Base-by-base conservation (phyloP, 1,140 invertebrate genomes). In the Brachionus manjavacas region DNA sequence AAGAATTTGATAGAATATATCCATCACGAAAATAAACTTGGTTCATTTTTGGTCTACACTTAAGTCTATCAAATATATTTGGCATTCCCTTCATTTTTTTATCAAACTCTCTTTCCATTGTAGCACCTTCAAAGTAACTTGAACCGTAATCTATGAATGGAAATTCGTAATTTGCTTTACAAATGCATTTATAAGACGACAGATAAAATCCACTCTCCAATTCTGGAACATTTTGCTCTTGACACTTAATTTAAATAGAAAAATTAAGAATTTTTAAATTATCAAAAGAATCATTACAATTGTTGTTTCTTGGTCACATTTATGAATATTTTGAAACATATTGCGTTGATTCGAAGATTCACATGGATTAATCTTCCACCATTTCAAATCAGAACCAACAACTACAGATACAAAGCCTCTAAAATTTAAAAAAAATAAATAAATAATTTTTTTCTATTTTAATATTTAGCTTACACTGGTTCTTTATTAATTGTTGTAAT, bases 321-420 rank as follows among this genome's bases (percentile, higher is more conserved):
- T 83, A 83, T 83, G 81, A 16, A 83, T 31, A 52, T 52, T 70
- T 20, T 83, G 81, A 55, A 83, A 83, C 39, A 70, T 70, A 31
- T 83, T 83, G 35, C 23, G 43, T 28, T 46, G 43, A n/a, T 46
- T 83, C 8, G 68, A 64, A 35, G 31, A 46, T 31, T 83, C 81
- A 72, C 81, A 83, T 12, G 81, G 81, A 55, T 83, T 83, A n/a
- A 83, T 83, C 52, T 25, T 70, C 60, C 60, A 83, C 81, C 81
- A 83, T 31, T 60, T 52, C 39, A 83, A 60, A 83, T 83, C 60
- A 8, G 81, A 83, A 6, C 81, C 81, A 25, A 83, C 35, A 2
- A 83, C 81, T 25, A 83, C 31, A 9, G 81, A 83, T 11, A 83
- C 81, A 72, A 83, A 83, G 4, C 81, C 81, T 23, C 78, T 80